phyloP scores from a whole-genome alignment of 2,113 vertebrate genomes.

The Oryzias curvinotus region DNA sequence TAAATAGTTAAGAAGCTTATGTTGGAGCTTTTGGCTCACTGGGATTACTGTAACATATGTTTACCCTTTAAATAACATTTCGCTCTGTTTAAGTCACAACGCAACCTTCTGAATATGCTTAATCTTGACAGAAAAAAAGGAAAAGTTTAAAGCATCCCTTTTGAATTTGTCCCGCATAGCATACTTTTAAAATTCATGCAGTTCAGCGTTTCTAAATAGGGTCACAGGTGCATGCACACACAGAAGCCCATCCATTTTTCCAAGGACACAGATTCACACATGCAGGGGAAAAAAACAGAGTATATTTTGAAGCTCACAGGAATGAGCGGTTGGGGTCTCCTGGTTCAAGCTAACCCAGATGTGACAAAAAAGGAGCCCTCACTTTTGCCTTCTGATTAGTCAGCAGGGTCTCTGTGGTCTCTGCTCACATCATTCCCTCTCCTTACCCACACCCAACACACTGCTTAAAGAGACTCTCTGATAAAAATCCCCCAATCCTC shows the following conservation, averaged over 20 bases:
- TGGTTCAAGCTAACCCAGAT: slow-evolving; percentile 68
- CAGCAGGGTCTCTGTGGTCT: slow-evolving; percentile 64
- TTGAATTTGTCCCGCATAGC: slow-evolving; percentile 28
- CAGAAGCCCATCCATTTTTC: slow-evolving; percentile 37
- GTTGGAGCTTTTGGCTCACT: neutral
- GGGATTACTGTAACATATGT: neutral
- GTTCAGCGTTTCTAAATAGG: slow-evolving; percentile 23
- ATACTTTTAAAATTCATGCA: slow-evolving; percentile 11
- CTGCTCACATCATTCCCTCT: slow-evolving; percentile 44
- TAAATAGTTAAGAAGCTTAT: neutral
- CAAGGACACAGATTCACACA: slow-evolving; percentile 54
- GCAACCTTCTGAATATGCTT: neutral
- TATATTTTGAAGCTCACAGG: slow-evolving; percentile 52
- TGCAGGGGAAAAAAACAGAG: slow-evolving; percentile 21
- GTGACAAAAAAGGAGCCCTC: slow-evolving; percentile 68
- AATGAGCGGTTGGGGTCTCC: slow-evolving; percentile 45
- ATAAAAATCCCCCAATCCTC: slow-evolving; percentile 64
- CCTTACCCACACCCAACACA: slow-evolving; percentile 44
- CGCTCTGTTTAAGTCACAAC: neutral
- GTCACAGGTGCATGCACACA: slow-evolving; percentile 24
- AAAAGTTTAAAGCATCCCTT: neutral
- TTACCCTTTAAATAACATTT: neutral
- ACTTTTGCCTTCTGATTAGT: slow-evolving; percentile 71
- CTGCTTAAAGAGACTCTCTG: slow-evolving; percentile 52
- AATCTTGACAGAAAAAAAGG: neutral